Base-by-base conservation (phyloP, 2,888 invertebrate species). In the Norana najaformis region DNA sequence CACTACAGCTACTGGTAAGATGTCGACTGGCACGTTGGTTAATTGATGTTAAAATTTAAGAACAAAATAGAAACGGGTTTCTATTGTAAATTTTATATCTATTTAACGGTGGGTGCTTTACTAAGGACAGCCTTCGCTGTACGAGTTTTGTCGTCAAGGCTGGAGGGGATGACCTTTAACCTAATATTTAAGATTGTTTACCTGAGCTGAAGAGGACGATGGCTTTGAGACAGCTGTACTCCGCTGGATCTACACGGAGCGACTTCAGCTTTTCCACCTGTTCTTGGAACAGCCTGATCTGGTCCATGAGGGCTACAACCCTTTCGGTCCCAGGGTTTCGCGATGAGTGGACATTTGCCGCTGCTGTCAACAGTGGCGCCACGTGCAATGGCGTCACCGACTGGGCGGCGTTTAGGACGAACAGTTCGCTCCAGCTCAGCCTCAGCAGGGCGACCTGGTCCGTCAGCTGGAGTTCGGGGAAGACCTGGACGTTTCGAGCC, bases 191-290 rank as follows among this genome's bases (percentile, higher is more conserved):
- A n/a, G n/a, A n/a, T 8, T 18, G 47, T 47, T 97, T 96, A 99
- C 99, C 99, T 96, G 99, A 98, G 95, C 98, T 98, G 96, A 99
- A 99, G 95, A 99, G 97, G 94, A 98, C 98, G 96, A 99, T 98
- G 94, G 99, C 99, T 96, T 99, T 99, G 95, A 99, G 97, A 96
- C 99, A 99, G 96, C 98, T 98, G 96, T 99, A 99, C 96, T 99
- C 99, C 93, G 99, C 98, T 83, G 98, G 97, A 96, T 99, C 99
- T 93, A 99, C 98, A 96, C 98, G 98, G 93, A 99, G 97, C 91
- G 98, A 98, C 96, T 98, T 98, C 95, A 99, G 96, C 96, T 98
- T 98, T 96, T 99, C 99, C 95, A 99, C 98, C 96, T 98, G 98
- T 95, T 98, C 98, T 92, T 95, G 95, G 92, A 95, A 95, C 38